A percentile compares a stretch with the other conserved stretches of the same genome.
phyloP scores from a whole-genome alignment of 2,888 invertebrate genomes.

The Lochmaea crataegi region DNA sequence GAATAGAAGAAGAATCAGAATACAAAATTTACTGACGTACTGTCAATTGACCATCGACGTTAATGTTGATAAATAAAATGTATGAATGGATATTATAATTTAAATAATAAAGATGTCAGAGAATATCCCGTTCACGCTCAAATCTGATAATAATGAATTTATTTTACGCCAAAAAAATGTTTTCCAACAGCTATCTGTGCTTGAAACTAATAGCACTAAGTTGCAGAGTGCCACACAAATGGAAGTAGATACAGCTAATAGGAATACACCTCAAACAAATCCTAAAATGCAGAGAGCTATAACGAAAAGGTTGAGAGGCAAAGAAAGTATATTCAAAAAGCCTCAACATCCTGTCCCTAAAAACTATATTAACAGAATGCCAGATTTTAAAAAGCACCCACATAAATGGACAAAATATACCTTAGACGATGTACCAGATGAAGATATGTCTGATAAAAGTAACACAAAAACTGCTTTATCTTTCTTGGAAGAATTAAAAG shows the following conservation, averaged over 20 bases:
- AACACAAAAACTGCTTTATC: slow-evolving; percentile 83
- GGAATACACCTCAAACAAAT: slow-evolving; percentile 4
- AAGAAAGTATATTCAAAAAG: slow-evolving; percentile 84
- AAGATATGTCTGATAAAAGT: slow-evolving; percentile 82
- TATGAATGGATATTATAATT: background rate
- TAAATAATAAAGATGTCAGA: slow-evolving; percentile 14
- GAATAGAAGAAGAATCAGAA: too few species aligned
- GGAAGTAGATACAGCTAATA: slow-evolving; percentile 43
- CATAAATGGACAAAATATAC: slow-evolving; percentile 86
- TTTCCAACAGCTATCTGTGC: slow-evolving; percentile 73
- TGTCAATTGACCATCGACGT: background rate
- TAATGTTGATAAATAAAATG: background rate
- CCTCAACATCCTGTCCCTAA: slow-evolving; percentile 73
- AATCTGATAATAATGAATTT: slow-evolving; percentile 60
- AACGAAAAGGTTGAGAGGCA: slow-evolving; percentile 74
- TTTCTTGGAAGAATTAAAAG: slow-evolving; percentile 77
- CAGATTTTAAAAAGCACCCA: slow-evolving; percentile 77
- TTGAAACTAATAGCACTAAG: slow-evolving; percentile 64
- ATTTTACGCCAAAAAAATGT: slow-evolving; percentile 74
- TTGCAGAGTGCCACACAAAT: slow-evolving; percentile 34
- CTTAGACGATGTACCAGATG: slow-evolving; percentile 78
- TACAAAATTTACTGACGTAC: too few species aligned
- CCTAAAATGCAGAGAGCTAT: slow-evolving; percentile 63
- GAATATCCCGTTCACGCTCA: slow-evolving; percentile 44
- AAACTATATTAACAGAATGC: slow-evolving; percentile 62